Base-by-base conservation (phyloP, 2,797 vertebrate species). In the Mareca penelope region DNA sequence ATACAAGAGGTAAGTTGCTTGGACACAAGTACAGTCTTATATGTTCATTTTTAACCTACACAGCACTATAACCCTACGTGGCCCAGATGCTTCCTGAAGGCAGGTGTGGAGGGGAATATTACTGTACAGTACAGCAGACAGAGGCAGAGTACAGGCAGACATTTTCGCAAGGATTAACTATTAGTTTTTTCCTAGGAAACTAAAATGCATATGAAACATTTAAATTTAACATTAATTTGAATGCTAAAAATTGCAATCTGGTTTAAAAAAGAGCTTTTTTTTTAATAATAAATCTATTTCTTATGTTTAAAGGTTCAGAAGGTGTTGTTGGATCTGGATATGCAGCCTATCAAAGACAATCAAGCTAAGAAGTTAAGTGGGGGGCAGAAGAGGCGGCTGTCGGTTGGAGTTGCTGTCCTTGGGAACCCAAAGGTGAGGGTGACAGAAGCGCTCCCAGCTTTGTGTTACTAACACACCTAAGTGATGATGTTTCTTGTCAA, bases 381-480 rank as follows among this genome's bases (percentile, higher is more conserved):
- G 80, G 99, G 99, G 52, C 99, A 99, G 85, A 99, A 99, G 94
- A 98, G 99, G 96, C 99, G 99, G 77, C 98, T 99, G 17, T 99
- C 99, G 0, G 98, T 99, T 96, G 99, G 98, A 88, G 98, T 99
- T 67, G 99, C 99, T 93, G 98, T 99, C 79, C 98, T 99, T 3
- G 99, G 99, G 68, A 98, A 99, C 91, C 99, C 99, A 10, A 99
- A 99, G 98, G 99, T 99, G 97, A 68, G 92, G 50, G 46, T 13
- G 55, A 0, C 26, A 48, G 50, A 35, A 28, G 6, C 3, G 7
- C 29, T 44, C 69, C 31, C 48, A 1, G 0, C 24, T 15, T 17
- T 28, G 9, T 26, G 6, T 40, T 65, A 7, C 50, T 55, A 5
- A 4, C 18, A 8, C 21, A 8, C 9, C 24, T 1, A 6, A 31